A percentile compares a stretch with the other conserved stretches of the same genome.
Conservation (phyloP, 2,888 invertebrate genomes). For the Xestia xanthographa region DNA sequence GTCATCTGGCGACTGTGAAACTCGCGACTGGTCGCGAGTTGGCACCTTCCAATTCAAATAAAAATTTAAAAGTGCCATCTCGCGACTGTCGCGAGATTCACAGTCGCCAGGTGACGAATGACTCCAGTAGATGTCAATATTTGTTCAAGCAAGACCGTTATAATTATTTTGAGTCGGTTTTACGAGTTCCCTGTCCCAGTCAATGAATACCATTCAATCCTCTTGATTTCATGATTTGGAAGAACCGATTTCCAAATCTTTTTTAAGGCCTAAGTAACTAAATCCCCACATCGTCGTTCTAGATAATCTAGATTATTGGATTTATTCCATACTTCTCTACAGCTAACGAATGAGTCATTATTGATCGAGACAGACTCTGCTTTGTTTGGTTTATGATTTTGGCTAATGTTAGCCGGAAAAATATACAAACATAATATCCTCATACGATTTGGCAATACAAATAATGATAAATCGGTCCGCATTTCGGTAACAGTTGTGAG, state of each 20-base stretch:
- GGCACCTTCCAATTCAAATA: too few relatives aligned
- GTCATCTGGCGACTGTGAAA: too few relatives aligned
- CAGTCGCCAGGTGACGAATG: too few relatives aligned
- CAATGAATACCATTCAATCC: background rate
- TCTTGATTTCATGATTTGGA: background rate
- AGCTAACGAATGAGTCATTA: slow-evolving; percentile 2
- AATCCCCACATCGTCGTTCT: background rate
- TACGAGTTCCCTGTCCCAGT: too few relatives aligned
- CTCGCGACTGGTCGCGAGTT: too few relatives aligned
- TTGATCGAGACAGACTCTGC: background rate
- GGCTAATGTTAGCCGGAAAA: background rate
- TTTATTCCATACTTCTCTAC: slow-evolving; percentile 4
- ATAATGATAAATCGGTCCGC: slow-evolving; percentile 3
- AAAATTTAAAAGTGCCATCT: too few relatives aligned
- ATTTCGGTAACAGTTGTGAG: background rate
- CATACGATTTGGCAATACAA: slow-evolving; percentile 18
- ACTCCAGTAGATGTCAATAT: background rate
- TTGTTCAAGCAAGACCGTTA: background rate
- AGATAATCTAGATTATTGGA: background rate
- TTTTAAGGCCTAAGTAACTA: background rate
- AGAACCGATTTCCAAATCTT: background rate
- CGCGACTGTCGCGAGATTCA: too few relatives aligned
- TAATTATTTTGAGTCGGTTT: background rate
- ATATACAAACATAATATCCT: slow-evolving; percentile 1
- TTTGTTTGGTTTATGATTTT: slow-evolving; percentile 13